phyloP scores from a whole-genome alignment of 2,888 invertebrate species.

The Cetonia aurata region DNA sequence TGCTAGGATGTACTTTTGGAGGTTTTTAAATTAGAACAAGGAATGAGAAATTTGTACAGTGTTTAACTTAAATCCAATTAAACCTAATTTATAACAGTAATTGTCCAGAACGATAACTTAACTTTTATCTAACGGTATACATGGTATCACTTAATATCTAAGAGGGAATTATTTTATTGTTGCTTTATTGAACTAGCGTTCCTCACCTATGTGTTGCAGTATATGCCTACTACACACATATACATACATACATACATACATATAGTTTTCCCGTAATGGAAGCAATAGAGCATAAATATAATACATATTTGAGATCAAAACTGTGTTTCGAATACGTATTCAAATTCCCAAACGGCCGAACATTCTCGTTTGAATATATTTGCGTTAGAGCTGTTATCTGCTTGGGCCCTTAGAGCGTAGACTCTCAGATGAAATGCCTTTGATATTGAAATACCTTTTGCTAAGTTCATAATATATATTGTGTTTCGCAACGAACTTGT shows the following conservation, averaged over 20 bases:
- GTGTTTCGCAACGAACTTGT: slow-evolving; percentile 54
- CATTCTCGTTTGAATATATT: slow-evolving; percentile 60
- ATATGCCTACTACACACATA: not conserved
- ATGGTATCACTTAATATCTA: too few species aligned
- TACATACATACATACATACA: not conserved
- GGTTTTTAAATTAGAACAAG: too few species aligned
- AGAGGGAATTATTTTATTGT: slow-evolving; percentile 8
- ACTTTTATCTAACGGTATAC: too few species aligned
- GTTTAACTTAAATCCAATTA: too few species aligned
- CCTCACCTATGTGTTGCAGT: too few species aligned
- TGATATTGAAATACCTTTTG: slow-evolving; percentile 66
- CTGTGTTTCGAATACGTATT: slow-evolving; percentile 58
- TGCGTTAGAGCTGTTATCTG: slow-evolving; percentile 63
- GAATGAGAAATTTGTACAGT: too few species aligned
- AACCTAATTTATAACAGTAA: too few species aligned
- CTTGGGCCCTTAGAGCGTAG: slow-evolving; percentile 60
- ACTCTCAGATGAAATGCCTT: slow-evolving; percentile 65
- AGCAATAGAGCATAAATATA: slow-evolving; percentile 61
- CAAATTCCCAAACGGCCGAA: slow-evolving; percentile 65
- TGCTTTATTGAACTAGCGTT: not conserved
- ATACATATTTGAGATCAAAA: slow-evolving; percentile 59
- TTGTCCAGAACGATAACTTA: too few species aligned
- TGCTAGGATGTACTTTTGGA: too few species aligned
- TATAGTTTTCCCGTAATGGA: slow-evolving; percentile 50
- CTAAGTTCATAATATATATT: slow-evolving; percentile 65